Evolutionary conservation across 1,140 invertebrate genomes (phyloP), one percentile per base, ranked within the genome.

Genomic region (Euwallacea similis): DNA sequence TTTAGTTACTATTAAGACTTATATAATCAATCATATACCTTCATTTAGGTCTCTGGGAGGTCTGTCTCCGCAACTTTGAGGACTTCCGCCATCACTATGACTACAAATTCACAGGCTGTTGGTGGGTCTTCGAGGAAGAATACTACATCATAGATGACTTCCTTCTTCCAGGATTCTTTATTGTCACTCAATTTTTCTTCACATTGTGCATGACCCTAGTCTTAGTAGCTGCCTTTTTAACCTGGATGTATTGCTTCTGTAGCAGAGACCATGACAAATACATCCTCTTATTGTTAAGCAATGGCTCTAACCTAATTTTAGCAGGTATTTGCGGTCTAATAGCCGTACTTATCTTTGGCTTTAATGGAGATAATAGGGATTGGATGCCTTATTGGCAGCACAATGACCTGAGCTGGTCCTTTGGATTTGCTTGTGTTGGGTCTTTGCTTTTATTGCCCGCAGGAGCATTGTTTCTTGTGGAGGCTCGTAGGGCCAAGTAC

Each of bases 321-420:
- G 86, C 84, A 71, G 92, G 91, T 74, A 83, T 94, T 11, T 91
- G 90, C 74, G 93, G 93, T 2, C 86, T 91, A 6, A 87, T 93
- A 44, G 84, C 90, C 2, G 84, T 91, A 6, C 86, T 91, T 46
- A 87, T 84, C 33, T 98, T 98, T 84, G 96, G 96, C 42, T 89
- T 90, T 0, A 86, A 90, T 78, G 96, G 95, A 9, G 94, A 98
- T 82, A 90, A 93, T 2, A 84, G 96, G 33, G 92, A 94, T 77
- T 98, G 96, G 96, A 96, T 98, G 93, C 96, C 96, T 0, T 89
- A 96, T 77, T 97, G 95, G 88, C 94, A 98, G 76, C 93, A 96
- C 77, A 98, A 98, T 83, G 90, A 95, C 79, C 87, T 98, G n/a
- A 91, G 95, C 3, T 98, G 95, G 95, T 95, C 95, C 1, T 98